Percentiles rank a stretch among this genome's conserved stretches.
Conservation (phyloP, 2,888 invertebrate species). For the Polylopha cassiicola region DNA sequence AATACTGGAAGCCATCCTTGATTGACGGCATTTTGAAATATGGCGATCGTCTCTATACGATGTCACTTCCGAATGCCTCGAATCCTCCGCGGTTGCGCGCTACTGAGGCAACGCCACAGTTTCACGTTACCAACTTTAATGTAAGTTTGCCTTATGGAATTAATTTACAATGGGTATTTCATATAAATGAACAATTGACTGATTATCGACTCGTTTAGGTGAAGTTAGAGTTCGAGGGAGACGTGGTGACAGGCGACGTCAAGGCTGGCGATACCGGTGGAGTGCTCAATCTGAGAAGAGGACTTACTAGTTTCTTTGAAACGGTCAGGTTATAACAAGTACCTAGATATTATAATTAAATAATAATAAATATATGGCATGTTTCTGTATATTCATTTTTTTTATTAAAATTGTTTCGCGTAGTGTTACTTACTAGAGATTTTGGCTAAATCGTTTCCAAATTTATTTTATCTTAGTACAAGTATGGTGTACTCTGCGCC, state of each 20-base stretch:
- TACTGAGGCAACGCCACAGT: slow-evolving; percentile 40
- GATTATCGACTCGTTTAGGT: slow-evolving; percentile 38
- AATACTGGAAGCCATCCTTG: slow-evolving; percentile 74
- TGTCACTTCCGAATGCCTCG: slow-evolving; percentile 49
- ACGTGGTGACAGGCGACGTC: slow-evolving; percentile 48
- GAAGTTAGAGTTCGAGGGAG: slow-evolving; percentile 41
- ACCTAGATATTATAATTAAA: neutral
- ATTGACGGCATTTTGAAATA: slow-evolving; percentile 79
- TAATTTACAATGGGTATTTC: neutral
- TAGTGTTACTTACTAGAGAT: too few species aligned
- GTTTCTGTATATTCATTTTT: too few species aligned
- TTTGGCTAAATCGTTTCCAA: too few species aligned
- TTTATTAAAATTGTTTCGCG: too few species aligned
- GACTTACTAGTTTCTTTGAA: slow-evolving; percentile 50
- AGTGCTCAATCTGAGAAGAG: slow-evolving; percentile 47
- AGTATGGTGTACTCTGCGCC: slow-evolving; percentile 55
- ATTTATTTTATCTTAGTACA: slow-evolving; percentile 35
- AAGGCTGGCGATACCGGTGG: slow-evolving; percentile 52
- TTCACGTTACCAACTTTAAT: slow-evolving; percentile 62
- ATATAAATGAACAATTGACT: neutral
- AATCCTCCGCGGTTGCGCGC: slow-evolving; percentile 41
- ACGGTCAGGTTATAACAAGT: slow-evolving; percentile 34
- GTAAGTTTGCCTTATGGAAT: slow-evolving; percentile 37
- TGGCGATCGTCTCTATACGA: slow-evolving; percentile 78
- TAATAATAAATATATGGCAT: neutral